Evolutionary conservation across 1,140 invertebrate genomes (phyloP).

Genomic region (Maconellicoccus hirsutus): DNA sequence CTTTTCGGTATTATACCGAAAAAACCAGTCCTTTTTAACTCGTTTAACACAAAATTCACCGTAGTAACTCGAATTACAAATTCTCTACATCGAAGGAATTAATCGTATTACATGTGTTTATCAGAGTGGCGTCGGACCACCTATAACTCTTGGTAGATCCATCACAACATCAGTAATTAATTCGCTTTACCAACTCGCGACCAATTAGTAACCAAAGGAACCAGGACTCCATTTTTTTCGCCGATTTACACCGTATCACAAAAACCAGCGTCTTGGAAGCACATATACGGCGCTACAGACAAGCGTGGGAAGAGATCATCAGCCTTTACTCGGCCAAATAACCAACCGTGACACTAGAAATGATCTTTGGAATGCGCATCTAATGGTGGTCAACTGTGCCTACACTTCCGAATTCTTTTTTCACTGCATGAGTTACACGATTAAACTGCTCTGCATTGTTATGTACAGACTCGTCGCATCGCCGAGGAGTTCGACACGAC

Average conservation of each 20-base stretch:
- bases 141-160: neutral
- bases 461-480: too few species aligned
- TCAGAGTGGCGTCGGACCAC: neutral
- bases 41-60: neutral
- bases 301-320: conserved; percentile 16
- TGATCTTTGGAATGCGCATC: conserved; percentile 18
- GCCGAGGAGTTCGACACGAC: too few species aligned
- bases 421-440: neutral
- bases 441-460: neutral
- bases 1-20: neutral
- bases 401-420: conserved; percentile 20
- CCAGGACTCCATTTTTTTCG: too few species aligned
- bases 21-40: neutral
- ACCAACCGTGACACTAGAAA: conserved; percentile 16
- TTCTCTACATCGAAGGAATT: neutral
- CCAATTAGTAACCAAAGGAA: too few species aligned
- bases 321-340: conserved; percentile 12
- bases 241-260: too few species aligned
- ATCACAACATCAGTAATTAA: neutral
- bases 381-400: conserved; percentile 15
- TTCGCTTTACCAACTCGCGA: neutral
- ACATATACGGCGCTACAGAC: conserved; percentile 11
- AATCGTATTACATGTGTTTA: neutral
- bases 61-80: neutral
- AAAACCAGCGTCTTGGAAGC: too few species aligned